A percentile compares a stretch with the other conserved stretches of the same genome.
Evolutionary conservation across 2,888 invertebrate genomes (phyloP).

Genomic region (Chrysolina haemoptera): DNA sequence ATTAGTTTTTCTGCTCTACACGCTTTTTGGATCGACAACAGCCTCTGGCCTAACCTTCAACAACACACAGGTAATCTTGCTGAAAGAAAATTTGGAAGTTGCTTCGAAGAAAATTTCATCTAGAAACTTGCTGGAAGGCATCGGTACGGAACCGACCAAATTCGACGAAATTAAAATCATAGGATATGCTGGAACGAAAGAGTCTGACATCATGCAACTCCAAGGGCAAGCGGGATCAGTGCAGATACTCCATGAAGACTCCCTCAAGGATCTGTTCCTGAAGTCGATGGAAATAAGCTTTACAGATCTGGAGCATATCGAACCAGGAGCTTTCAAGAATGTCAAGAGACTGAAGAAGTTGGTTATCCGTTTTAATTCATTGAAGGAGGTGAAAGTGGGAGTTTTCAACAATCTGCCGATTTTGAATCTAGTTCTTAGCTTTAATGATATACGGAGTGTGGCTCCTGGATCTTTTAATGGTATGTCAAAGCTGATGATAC

Average conservation of each 20-base stretch:
- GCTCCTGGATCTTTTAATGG: constrained; percentile 31
- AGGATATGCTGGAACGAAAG: not conserved
- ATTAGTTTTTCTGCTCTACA: not conserved
- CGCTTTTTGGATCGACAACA: not conserved
- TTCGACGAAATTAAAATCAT: constrained; percentile 13
- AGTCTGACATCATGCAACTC: not conserved
- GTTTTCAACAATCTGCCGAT: constrained; percentile 29
- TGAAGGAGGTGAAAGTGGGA: constrained; percentile 29
- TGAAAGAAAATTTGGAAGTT: constrained; percentile 4
- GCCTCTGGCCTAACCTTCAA: constrained; percentile 15
- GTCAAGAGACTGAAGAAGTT: constrained; percentile 27
- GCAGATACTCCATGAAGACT: constrained; percentile 26
- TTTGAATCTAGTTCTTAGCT: constrained; percentile 24
- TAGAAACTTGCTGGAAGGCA: not conserved
- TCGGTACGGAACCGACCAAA: not conserved
- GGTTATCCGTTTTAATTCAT: constrained; percentile 17
- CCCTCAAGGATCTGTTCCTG: constrained; percentile 25
- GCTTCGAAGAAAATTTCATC: not conserved
- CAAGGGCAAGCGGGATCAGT: constrained; percentile 7
- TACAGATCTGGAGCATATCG: constrained; percentile 32
- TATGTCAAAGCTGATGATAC: constrained; percentile 19
- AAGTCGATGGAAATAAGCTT: constrained; percentile 23
- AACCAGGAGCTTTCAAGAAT: constrained; percentile 30
- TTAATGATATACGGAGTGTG: constrained; percentile 28
- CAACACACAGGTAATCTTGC: constrained; percentile 16